Base-by-base conservation (phyloP, 2,113 vertebrate genomes). In the Manacus vitellinus region DNA sequence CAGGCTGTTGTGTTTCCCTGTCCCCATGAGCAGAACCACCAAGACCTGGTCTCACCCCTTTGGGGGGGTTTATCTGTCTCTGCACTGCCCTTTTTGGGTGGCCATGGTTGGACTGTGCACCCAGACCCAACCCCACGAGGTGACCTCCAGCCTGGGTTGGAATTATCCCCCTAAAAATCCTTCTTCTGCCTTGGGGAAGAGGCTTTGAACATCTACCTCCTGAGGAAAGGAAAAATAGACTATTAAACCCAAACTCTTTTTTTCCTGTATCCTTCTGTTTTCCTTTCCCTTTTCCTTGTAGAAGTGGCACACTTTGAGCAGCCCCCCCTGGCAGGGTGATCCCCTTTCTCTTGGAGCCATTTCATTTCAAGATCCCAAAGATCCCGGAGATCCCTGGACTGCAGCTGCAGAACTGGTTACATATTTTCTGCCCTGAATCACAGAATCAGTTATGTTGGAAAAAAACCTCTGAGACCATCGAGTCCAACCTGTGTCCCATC, bases 61-160 rank as follows among this genome's bases (percentile, higher is more conserved):
- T 25, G 4, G 23, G 15, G 30, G 43, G 8, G n/a, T 78, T 90
- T 70, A 24, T 27, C 44, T 14, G 13, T 16, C 28, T 52, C 85
- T 88, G 27, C 0, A 8, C 20, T 47, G 68, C 49, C 23, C 44
- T 77, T 89, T 87, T 44, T 70, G 41, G 51, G 65, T 52, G 66
- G 37, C 30, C 8, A 0, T 10, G 19, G 31, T 16, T 1, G 0
- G 18, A 13, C 31, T 43, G 41, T 71, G 54, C 62, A 37, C 46
- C 43, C 73, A 67, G 58, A 49, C 18, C 52, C 14, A 5, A 2
- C 21, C 41, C 66, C 13, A 25, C 44, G 51, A 6, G 46, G 10
- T 3, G 13, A n/a, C 4, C 72, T 82, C 33, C 43, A 68, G 63
- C 37, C 46, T 91, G 35, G 47, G 11, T 10, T 88, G 37, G 43